Base-by-base conservation (phyloP, 1,140 invertebrate species). In the Adoxophyes honmai region DNA sequence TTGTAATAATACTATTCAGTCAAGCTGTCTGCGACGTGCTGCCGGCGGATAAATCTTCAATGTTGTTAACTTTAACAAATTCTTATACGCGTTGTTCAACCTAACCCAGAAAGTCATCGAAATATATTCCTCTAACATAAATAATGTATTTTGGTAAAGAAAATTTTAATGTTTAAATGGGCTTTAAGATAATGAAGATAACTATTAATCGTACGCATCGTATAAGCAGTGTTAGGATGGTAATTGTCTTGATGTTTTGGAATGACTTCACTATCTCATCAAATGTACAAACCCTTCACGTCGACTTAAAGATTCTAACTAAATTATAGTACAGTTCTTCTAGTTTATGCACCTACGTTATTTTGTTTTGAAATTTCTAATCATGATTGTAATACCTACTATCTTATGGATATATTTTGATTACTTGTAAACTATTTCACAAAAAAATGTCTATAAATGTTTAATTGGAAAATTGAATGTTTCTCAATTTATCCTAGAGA, bases 71-170 rank as follows among this genome's bases (percentile, higher is more conserved):
- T n/a, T n/a, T n/a, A n/a, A n/a, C n/a, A n/a, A n/a, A n/a, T n/a
- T n/a, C 6, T 28, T 28, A 3, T 28, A 6, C 21, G 21, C 21
- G 6, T 28, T 3, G 6, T 6, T 28, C 21, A 28, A n/a, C n/a
- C 21, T 3, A 6, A 3, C 21, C 21, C 56, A 70, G 54, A 64
- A 60, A 60, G 66, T 60, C 61, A 67, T 76, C 79, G 80, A 85
- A 85, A 72, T 68, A 57, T 75, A 81, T 80, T 86, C 73, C 71
- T 86, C 81, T 58, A 74, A 73, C 70, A 73, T 65, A 59, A 68
- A 66, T 58, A 70, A 72, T 34, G 73, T 82, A 85, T 83, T 84
- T 86, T 83, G 69, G 73, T 83, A 86, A 74, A 72, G 62, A 57
- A 68, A 74, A 65, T 72, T 78, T 72, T 61, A 69, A 78, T 68